These are phyloP conservation scores for Crenichthys baileyi DNA, from an alignment of 2,797 vertebrate species.

Conservation along the genomic window DNA sequence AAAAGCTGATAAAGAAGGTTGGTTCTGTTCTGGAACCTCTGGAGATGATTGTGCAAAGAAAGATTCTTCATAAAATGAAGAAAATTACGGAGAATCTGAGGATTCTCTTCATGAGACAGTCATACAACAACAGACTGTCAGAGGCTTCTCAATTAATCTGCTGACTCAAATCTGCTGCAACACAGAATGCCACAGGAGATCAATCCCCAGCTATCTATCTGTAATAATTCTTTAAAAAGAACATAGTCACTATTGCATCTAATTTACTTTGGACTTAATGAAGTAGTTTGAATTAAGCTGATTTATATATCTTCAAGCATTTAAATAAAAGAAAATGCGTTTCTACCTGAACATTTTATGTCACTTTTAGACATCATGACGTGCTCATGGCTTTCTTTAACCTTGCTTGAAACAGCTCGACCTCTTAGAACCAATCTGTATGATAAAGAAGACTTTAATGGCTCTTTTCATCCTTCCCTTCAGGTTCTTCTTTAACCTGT, in stretches of 20 bases:
- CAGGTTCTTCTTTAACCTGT: conserved; percentile 37
- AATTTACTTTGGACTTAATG: not conserved
- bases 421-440: conserved; percentile 20
- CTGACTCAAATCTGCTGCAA: not conserved
- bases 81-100: not conserved
- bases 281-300: not conserved
- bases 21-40: not conserved
- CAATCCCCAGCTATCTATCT: not conserved
- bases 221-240: not conserved
- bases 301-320: not conserved
- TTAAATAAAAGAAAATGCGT: not conserved
- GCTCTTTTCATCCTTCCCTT: conserved; percentile 5
- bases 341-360: conserved; percentile 23
- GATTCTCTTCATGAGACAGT: not conserved
- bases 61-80: not conserved
- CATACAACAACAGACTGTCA: not conserved
- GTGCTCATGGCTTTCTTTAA: conserved; percentile 34
- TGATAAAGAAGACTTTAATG: conserved; percentile 44
- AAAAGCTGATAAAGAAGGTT: not conserved
- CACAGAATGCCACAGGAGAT: not conserved
- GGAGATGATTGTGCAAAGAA: not conserved
- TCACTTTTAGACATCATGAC: conserved; percentile 24
- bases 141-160: not conserved
- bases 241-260: not conserved
- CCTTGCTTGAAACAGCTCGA: conserved; percentile 26